Conservation (phyloP, 2,888 invertebrate species). For the Endomychus coccineus region DNA sequence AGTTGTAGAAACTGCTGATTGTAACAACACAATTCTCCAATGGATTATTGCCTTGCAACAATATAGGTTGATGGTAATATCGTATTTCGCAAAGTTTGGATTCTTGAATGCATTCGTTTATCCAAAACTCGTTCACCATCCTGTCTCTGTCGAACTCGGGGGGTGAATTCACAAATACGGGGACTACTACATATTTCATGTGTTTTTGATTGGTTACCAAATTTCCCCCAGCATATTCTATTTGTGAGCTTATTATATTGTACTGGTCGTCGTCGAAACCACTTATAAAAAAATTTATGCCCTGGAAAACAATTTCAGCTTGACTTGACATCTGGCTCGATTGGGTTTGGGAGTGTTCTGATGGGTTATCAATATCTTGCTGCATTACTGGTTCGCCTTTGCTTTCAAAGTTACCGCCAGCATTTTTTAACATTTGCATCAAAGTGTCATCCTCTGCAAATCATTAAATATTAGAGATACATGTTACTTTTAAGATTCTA, state of each 20-base stretch:
- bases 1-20: conserved; percentile 67
- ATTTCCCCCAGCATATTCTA: conserved; percentile 51
- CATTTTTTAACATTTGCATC: too few relatives aligned
- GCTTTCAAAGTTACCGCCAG: too few relatives aligned
- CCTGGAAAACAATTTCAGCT: conserved; percentile 24
- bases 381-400: too few relatives aligned
- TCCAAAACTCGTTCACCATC: conserved; percentile 61
- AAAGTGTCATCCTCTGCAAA: too few relatives aligned
- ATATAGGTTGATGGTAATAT: conserved; percentile 68
- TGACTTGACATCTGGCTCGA: conserved; percentile 5
- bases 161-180: conserved; percentile 40
- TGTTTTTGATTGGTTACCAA: conserved; percentile 44
- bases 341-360: too few relatives aligned
- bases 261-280: conserved; percentile 45
- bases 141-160: conserved; percentile 3
- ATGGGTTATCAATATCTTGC: too few relatives aligned
- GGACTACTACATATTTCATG: conserved; percentile 59
- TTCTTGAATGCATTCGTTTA: conserved; percentile 59
- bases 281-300: conserved; percentile 38
- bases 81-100: conserved; percentile 52
- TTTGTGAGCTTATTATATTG: conserved; percentile 42
- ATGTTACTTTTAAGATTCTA: too few relatives aligned
- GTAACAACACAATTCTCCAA: conserved; percentile 67
- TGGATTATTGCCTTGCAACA: conserved; percentile 45
- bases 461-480: too few relatives aligned